Percentiles rank a stretch among this genome's conserved stretches.
Evolutionary conservation across 23 tunicate species (phyloP).

Genomic region (Botrylloides violaceus): DNA sequence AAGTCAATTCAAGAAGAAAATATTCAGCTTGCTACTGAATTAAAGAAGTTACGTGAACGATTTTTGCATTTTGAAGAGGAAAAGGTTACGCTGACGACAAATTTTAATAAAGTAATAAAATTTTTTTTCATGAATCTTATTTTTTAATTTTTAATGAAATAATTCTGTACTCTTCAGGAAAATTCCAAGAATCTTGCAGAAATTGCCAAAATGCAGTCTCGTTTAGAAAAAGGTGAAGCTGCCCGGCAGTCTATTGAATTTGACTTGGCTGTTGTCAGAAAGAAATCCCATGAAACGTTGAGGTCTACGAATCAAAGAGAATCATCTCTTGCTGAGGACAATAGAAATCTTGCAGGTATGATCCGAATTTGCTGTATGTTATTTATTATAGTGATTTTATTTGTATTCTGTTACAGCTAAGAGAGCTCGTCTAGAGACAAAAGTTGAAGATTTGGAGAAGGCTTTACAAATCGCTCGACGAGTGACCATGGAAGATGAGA

Average conservation of each 20-base stretch:
- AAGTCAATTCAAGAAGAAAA: conserved; percentile 47
- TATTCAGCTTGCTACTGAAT: conserved; percentile 38
- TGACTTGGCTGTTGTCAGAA: conserved; percentile 60
- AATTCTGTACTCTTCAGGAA: conserved; percentile 28
- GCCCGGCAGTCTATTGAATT: conserved; percentile 58
- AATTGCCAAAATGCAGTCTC: conserved; percentile 56
- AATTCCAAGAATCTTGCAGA: conserved; percentile 33
- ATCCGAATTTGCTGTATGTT: too few species aligned
- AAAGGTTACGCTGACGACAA: conserved; percentile 29
- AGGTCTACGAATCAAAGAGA: conserved; percentile 53
- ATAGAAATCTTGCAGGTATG: conserved; percentile 45
- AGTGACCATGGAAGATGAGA: conserved; percentile 69
- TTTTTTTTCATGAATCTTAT: neutral
- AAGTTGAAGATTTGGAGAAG: conserved; percentile 57
- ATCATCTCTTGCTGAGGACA: conserved; percentile 39
- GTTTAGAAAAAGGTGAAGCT: conserved; percentile 70
- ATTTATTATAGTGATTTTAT: neutral
- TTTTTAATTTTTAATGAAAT: neutral
- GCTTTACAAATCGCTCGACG: conserved; percentile 42
- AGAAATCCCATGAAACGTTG: conserved; percentile 34
- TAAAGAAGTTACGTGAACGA: conserved; percentile 34
- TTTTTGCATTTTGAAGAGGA: conserved; percentile 63
- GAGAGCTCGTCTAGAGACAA: conserved; percentile 40
- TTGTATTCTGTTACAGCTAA: conserved; percentile 41
- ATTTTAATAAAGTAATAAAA: conserved; percentile 38